A percentile compares a stretch with the other conserved stretches of the same genome.
These are phyloP conservation scores for Hippocampus kuda DNA, from an alignment of 2,797 vertebrate genomes.

Conservation along the genomic window DNA sequence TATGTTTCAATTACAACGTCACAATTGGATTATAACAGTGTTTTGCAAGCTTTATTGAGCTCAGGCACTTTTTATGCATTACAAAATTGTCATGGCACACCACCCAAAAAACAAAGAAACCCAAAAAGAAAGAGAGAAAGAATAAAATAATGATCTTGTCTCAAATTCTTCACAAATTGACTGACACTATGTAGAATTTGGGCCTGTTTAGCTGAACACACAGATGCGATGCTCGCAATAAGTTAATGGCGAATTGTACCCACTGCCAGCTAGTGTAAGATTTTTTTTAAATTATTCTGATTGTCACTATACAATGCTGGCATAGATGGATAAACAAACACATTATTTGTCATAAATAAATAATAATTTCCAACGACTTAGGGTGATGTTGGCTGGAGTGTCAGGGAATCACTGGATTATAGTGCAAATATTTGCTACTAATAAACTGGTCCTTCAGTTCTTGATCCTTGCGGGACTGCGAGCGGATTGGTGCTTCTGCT, in stretches of 20 bases:
- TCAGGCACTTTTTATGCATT: background rate
- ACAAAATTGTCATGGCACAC: background rate
- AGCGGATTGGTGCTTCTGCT: conserved; percentile 33
- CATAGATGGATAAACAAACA: background rate
- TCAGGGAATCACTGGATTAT: background rate
- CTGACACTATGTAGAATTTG: no score
- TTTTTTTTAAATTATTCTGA: no score
- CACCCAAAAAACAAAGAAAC: no score
- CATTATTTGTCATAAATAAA: background rate
- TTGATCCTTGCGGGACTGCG: conserved; percentile 14
- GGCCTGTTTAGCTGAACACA: no score
- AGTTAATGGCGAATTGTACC: no score
- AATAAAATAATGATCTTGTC: no score
- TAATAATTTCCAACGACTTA: background rate
- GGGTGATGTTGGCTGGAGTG: background rate
- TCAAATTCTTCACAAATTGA: no score
- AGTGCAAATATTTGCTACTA: background rate
- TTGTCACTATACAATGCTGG: no score
- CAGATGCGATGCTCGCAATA: no score
- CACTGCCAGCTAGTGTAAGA: no score
- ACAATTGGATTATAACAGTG: background rate
- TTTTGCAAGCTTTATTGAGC: background rate
- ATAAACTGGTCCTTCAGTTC: conserved; percentile 29
- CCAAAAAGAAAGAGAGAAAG: no score
- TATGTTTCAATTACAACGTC: background rate